Evolutionary conservation across 2,888 invertebrate species (phyloP).

Genomic region (Scaptomyza caliginosa): DNA sequence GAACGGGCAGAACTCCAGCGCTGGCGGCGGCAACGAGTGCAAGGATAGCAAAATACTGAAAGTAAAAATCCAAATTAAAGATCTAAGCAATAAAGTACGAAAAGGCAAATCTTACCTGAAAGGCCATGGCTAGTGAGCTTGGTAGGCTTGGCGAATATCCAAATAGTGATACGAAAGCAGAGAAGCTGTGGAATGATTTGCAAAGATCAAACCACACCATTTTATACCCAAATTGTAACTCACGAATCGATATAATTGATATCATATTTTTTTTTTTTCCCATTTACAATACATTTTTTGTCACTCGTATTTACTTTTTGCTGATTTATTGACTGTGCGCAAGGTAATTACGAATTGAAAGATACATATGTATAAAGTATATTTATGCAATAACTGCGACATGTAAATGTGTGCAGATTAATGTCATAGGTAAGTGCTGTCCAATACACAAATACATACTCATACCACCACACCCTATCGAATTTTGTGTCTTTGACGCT

Average conservation of each 20-base stretch:
- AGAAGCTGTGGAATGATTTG: conserved; percentile 72
- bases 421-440: conserved; percentile 65
- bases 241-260: conserved; percentile 46
- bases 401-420: conserved; percentile 73
- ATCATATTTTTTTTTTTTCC: conserved; percentile 6
- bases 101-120: conserved; percentile 53
- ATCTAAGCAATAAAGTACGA: background rate
- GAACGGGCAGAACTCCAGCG: conserved; percentile 75
- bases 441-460: conserved; percentile 7
- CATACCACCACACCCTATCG: conserved; percentile 42
- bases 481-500: conserved; percentile 54
- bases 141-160: conserved; percentile 39
- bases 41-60: conserved; percentile 72
- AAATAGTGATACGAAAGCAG: conserved; percentile 49
- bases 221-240: conserved; percentile 63
- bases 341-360: conserved; percentile 44
- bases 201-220: conserved; percentile 31
- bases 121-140: conserved; percentile 65
- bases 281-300: conserved; percentile 57
- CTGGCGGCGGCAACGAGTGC: conserved; percentile 72
- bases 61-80: background rate
- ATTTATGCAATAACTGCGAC: conserved; percentile 66
- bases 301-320: conserved; percentile 55
- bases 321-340: conserved; percentile 52
- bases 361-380: conserved; percentile 9